Evolutionary conservation across 1,140 invertebrate genomes (phyloP), one percentile per base, ranked within the genome.

Genomic region (Chlorops oryzae): DNA sequence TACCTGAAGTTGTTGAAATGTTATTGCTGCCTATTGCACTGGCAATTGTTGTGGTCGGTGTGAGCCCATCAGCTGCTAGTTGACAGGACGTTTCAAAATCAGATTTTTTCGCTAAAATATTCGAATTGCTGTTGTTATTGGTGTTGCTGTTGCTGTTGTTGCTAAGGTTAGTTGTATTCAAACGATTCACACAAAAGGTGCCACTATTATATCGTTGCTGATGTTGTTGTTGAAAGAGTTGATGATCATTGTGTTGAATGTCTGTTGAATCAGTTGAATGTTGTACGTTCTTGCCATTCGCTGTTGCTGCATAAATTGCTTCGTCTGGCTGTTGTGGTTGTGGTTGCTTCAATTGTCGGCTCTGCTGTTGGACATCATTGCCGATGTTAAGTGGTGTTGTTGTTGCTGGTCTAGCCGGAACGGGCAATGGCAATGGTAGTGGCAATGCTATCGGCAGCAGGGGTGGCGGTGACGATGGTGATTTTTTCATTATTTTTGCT

Each of bases 381-480:
- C 13, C 35, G 24, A 49, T 53, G 28, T n/a, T n/a, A n/a, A n/a
- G n/a, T n/a, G n/a, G n/a, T 39, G 47, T 39, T 15, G 35, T 49
- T 39, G 40, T 49, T 41, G 47, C 24, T 37, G 34, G 37, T 32
- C 24, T 13, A 55, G n/a, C n/a, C n/a, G n/a, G n/a, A n/a, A n/a
- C n/a, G n/a, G n/a, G n/a, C n/a, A n/a, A n/a, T n/a, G n/a, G n/a
- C n/a, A n/a, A n/a, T n/a, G n/a, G n/a, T n/a, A n/a, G 28, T 10
- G 28, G 28, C 28, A 32, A 15, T 15, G 28, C 28, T 32, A 15
- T 10, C 28, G 9, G 27, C 46, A 39, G 25, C 22, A n/a, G n/a
- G n/a, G 51, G 46, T 38, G 22, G 57, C 13, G 59, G 64, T 37
- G 63, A 65, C 44, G 56, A 58, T 13, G 60, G 60, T 24, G 62